Evolutionary conservation across 1,140 invertebrate genomes (phyloP).

Genomic region (Bombus balteatus): DNA sequence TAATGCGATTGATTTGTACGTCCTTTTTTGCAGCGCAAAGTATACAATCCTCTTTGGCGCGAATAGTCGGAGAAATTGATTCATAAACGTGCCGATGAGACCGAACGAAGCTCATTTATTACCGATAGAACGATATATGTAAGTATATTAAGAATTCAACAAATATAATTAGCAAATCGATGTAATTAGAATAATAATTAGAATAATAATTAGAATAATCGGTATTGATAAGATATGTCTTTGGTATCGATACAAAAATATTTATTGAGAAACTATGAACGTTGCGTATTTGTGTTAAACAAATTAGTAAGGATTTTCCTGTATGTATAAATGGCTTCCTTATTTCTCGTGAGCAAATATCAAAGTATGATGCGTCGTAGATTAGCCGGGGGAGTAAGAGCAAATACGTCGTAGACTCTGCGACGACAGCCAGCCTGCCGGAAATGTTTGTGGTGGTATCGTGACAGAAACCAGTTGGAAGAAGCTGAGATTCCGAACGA

Average conservation of each 20-base stretch:
- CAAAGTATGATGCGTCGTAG: background rate
- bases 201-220: no score
- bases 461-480: slow-evolving; percentile 13
- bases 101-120: no score
- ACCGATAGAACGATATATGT: no score
- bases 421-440: slow-evolving; percentile 30
- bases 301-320: background rate
- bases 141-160: no score
- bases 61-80: no score
- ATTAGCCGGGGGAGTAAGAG: background rate
- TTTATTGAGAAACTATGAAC: background rate
- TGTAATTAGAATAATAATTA: no score
- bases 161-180: no score
- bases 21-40: background rate
- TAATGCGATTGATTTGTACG: slow-evolving; percentile 31
- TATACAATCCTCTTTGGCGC: background rate
- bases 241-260: no score
- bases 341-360: background rate
- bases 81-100: no score
- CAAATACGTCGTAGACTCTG: slow-evolving; percentile 41
- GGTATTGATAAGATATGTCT: no score
- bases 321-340: no score
- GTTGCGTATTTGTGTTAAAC: background rate
- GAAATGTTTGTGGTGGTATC: background rate
- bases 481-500: background rate